Base-by-base conservation (phyloP, 2,113 vertebrate genomes). In the Oncorhynchus tshawytscha region DNA sequence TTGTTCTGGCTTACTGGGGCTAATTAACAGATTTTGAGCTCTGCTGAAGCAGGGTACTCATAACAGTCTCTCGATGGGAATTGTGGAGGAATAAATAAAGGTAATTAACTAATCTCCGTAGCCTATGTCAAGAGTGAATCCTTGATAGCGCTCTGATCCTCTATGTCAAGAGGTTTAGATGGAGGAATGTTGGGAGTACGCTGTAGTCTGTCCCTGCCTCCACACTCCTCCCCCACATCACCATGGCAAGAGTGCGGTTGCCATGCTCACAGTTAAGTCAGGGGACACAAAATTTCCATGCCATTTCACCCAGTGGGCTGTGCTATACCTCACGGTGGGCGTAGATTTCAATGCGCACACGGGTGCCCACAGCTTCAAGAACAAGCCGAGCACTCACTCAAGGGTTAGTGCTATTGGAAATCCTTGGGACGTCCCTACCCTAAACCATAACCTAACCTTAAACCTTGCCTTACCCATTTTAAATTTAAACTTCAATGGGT, bases 21-120 rank as follows among this genome's bases (percentile, higher is more conserved):
- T 74, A 34, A 6, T 67, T 45, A 34, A 78, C 74, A 82, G 59
- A 86, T 82, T 83, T 72, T 72, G 81, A 88, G 76, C 78, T 88
- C n/a, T 2, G 51, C 49, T 73, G 70, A 78, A 89, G 69, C 69
- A 72, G 70, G 24, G 45, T 24, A 78, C 72, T 71, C 71, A 72
- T 78, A 72, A 72, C 74, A 74, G 76, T 71, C 77, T 82, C 78
- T 78, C 87, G 81, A 82, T 83, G 79, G 80, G 74, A 86, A 88
- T 78, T 78, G 72, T 67, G 45, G 5, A 60, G 67, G 62, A 39
- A 78, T 72, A 78, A 78, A 78, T 78, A 78, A 51, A 71, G 57
- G 45, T 71, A 77, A 77, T 77, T 71, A 71, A 72, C 62, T 64
- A 0, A 71, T 48, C 69, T 71, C 65, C 71, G 70, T 65, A 66